Evolutionary conservation across 2,888 invertebrate species (phyloP).

Genomic region (Apamea anceps): DNA sequence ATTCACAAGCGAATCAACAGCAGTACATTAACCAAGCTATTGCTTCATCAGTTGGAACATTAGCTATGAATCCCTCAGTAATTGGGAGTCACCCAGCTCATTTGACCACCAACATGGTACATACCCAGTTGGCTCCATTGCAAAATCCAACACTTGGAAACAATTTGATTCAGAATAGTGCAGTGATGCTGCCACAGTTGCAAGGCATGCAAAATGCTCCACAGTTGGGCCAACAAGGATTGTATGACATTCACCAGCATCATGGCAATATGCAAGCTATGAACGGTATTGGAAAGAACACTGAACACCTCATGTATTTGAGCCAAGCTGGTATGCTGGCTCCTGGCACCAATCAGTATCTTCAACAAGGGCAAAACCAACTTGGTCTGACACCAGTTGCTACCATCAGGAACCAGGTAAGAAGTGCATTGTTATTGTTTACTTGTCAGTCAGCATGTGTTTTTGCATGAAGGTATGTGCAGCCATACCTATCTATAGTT

Average conservation of each 20-base stretch:
- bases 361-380: constrained; percentile 92
- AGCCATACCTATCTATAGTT: not conserved
- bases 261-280: constrained; percentile 88
- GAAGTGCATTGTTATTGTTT: constrained; percentile 56
- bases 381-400: constrained; percentile 88
- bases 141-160: constrained; percentile 87
- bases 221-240: constrained; percentile 88
- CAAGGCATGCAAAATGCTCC: constrained; percentile 89
- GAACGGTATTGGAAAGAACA: constrained; percentile 88
- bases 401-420: constrained; percentile 88
- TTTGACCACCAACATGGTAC: constrained; percentile 88
- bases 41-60: constrained; percentile 86
- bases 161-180: constrained; percentile 86
- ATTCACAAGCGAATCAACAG: constrained; percentile 89
- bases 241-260: constrained; percentile 88
- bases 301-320: constrained; percentile 88
- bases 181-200: constrained; percentile 88
- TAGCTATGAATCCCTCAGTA: constrained; percentile 87
- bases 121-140: constrained; percentile 89
- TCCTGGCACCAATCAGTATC: constrained; percentile 91
- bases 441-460: not conserved
- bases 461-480: constrained; percentile 11
- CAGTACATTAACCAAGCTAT: constrained; percentile 88
- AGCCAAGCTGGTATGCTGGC: constrained; percentile 90
- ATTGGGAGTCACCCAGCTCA: constrained; percentile 88